Evolutionary conservation across 2,888 invertebrate species (phyloP).

Genomic region (Protodeltote pygarga): DNA sequence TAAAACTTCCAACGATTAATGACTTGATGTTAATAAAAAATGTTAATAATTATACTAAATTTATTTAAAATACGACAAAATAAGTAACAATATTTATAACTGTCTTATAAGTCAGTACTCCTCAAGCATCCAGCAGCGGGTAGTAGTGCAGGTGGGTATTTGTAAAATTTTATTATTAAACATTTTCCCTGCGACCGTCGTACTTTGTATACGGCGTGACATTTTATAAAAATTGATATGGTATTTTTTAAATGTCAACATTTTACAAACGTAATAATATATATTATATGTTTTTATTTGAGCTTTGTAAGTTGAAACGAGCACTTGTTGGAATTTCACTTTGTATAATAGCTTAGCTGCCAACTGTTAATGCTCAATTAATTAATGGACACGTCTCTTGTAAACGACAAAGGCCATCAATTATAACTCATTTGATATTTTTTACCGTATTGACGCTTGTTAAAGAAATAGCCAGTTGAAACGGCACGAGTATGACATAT

Average conservation of each 20-base stretch:
- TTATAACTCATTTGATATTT: slow-evolving; percentile 40
- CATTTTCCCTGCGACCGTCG: slow-evolving; percentile 9
- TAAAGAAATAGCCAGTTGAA: slow-evolving; percentile 23
- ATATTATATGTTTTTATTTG: slow-evolving; percentile 37
- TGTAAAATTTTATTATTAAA: slow-evolving; percentile 24
- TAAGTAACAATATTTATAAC: not conserved
- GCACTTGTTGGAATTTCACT: slow-evolving; percentile 37
- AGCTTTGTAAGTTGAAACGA: slow-evolving; percentile 4
- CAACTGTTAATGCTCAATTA: slow-evolving; percentile 41
- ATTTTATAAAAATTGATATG: slow-evolving; percentile 42
- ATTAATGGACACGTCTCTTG: slow-evolving; percentile 41
- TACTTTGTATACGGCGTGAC: slow-evolving; percentile 27
- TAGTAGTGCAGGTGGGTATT: slow-evolving; percentile 30
- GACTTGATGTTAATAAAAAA: slow-evolving; percentile 17
- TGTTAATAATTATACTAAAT: not conserved
- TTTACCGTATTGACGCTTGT: slow-evolving; percentile 36
- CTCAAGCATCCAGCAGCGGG: not conserved
- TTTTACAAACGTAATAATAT: slow-evolving; percentile 22
- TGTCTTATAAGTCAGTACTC: slow-evolving; percentile 9
- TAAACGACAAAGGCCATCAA: slow-evolving; percentile 38
- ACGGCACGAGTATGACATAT: slow-evolving; percentile 7
- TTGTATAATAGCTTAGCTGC: slow-evolving; percentile 33
- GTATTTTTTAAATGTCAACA: slow-evolving; percentile 46
- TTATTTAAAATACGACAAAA: slow-evolving; percentile 12
- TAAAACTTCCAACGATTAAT: slow-evolving; percentile 9